A percentile compares a stretch with the other conserved stretches of the same genome.
These are phyloP conservation scores for Lates japonicus DNA, from an alignment of 2,797 vertebrate species.

Conservation along the genomic window DNA sequence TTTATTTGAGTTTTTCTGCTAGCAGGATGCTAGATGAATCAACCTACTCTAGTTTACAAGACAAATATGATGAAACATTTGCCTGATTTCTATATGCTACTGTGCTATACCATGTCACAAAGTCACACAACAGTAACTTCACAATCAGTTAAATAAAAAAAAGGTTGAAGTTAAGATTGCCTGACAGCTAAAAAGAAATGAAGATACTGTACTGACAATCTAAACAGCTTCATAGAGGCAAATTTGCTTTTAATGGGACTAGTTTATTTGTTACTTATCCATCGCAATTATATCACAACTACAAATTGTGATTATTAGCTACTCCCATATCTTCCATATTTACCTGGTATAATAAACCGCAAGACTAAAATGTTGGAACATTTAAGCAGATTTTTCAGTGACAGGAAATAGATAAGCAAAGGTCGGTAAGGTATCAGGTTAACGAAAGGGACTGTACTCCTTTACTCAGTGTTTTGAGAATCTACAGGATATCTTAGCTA, in stretches of 20 bases:
- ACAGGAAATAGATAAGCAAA: not conserved
- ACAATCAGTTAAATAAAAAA: not conserved
- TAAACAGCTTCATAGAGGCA: not conserved
- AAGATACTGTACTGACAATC: not conserved
- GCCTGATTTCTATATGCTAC: not conserved
- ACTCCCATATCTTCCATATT: not conserved
- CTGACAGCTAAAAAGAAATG: not conserved
- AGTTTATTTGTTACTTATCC: not conserved
- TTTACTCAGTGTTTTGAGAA: not conserved
- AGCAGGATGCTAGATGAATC: not conserved
- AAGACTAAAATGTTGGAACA: not conserved
- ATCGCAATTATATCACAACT: not conserved
- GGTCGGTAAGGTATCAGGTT: not conserved
- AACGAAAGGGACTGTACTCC: not conserved
- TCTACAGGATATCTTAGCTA: not conserved
- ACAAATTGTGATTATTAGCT: not conserved
- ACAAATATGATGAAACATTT: conserved; percentile 1
- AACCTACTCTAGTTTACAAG: not conserved
- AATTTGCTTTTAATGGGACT: not conserved
- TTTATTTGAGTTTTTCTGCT: conserved; percentile 14
- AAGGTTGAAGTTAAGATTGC: not conserved
- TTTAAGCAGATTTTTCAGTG: not conserved
- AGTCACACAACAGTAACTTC: not conserved
- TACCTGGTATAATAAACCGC: not conserved
- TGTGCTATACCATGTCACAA: not conserved